A percentile compares a stretch with the other conserved stretches of the same genome.
Conservation (phyloP, 2,888 invertebrate species). For the Pristionchus japonicus region DNA sequence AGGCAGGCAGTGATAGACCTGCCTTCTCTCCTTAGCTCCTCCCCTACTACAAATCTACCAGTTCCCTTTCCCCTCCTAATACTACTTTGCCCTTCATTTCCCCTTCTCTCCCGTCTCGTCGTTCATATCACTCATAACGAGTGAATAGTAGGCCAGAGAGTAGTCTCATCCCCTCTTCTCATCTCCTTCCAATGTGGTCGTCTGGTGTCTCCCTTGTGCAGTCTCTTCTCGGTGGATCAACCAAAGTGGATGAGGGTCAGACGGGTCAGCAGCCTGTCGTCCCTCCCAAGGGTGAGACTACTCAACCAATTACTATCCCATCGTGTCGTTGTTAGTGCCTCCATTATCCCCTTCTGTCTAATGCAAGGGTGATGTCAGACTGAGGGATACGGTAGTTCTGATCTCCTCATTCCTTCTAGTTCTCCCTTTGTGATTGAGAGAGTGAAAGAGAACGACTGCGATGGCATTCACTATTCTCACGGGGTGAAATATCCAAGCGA, state of each 20-base stretch:
- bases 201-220: not conserved
- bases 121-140: not conserved
- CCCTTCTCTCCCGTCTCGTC: not conserved
- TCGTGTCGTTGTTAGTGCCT: not conserved
- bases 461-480: conserved; percentile 29
- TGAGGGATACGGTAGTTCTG: not conserved
- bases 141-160: not conserved
- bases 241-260: not conserved
- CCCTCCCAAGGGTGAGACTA: conserved; percentile 9
- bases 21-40: not conserved
- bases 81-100: not conserved
- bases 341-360: not conserved
- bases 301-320: conserved; percentile 10
- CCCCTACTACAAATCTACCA: not conserved
- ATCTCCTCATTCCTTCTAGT: not conserved
- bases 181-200: not conserved
- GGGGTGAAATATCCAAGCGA: not conserved
- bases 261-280: not conserved
- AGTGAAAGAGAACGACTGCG: not conserved
- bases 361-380: not conserved
- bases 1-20: conserved; percentile 23
- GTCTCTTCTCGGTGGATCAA: not conserved
- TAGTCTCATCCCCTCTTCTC: not conserved
- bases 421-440: not conserved
- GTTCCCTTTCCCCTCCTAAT: no score